A percentile compares a stretch with the other conserved stretches of the same genome.
Evolutionary conservation across 2,888 invertebrate genomes (phyloP).

Genomic region (Ornithoptera alexandrae): DNA sequence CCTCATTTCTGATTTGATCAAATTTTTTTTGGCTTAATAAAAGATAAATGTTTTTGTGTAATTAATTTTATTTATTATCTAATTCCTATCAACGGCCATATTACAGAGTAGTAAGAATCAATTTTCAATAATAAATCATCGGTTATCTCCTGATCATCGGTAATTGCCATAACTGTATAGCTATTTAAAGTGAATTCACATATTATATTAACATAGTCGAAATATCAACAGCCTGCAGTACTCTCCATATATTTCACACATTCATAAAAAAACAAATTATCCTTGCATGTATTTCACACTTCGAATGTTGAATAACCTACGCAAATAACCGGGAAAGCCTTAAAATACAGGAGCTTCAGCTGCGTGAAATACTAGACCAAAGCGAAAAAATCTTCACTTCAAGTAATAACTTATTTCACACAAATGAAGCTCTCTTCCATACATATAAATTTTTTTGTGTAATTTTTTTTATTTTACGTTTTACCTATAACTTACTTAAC

Average conservation of each 20-base stretch:
- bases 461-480: slow-evolving; percentile 61
- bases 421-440: slow-evolving; percentile 63
- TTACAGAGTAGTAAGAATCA: slow-evolving; percentile 77
- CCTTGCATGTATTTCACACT: slow-evolving; percentile 38
- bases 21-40: slow-evolving; percentile 24
- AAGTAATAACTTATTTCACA: slow-evolving; percentile 49
- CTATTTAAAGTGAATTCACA: slow-evolving; percentile 38
- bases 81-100: slow-evolving; percentile 76
- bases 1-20: too few relatives aligned
- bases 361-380: slow-evolving; percentile 57
- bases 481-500: slow-evolving; percentile 78
- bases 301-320: slow-evolving; percentile 52
- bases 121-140: slow-evolving; percentile 50
- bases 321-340: slow-evolving; percentile 69
- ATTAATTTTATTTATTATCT: slow-evolving; percentile 79
- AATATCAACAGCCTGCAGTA: slow-evolving; percentile 42
- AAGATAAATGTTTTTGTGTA: slow-evolving; percentile 48
- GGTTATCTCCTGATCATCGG: slow-evolving; percentile 55
- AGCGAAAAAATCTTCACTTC: slow-evolving; percentile 43
- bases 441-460: slow-evolving; percentile 51
- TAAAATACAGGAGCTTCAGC: slow-evolving; percentile 64
- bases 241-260: slow-evolving; percentile 45
- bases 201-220: slow-evolving; percentile 37
- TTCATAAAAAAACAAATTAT: slow-evolving; percentile 41
- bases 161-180: slow-evolving; percentile 51